These are phyloP conservation scores for Charina bottae DNA, from an alignment of 2,113 vertebrate genomes.

Conservation along the genomic window DNA sequence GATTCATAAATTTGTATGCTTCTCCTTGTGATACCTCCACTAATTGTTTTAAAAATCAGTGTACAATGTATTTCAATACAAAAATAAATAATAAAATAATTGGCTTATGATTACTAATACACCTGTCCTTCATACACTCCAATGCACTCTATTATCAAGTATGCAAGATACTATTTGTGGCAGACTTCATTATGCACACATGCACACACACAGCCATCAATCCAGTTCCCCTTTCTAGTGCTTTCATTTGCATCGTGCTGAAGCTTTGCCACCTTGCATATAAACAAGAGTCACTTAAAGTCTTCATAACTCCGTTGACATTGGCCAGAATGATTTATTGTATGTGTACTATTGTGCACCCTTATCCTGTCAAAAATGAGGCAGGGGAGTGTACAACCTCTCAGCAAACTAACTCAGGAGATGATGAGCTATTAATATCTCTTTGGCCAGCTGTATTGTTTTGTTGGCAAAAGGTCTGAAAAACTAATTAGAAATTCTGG, in stretches of 20 bases:
- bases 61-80: background rate
- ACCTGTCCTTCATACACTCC: background rate
- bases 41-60: background rate
- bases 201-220: background rate
- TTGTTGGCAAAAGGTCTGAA: slow-evolving; percentile 27
- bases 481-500: slow-evolving; percentile 41
- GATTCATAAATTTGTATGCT: background rate
- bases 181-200: background rate
- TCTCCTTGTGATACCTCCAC: background rate
- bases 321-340: slow-evolving; percentile 49
- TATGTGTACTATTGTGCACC: slow-evolving; percentile 23
- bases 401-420: slow-evolving; percentile 44
- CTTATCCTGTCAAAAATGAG: slow-evolving; percentile 6
- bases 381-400: slow-evolving; percentile 12
- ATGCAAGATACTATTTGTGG: background rate
- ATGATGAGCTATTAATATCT: slow-evolving; percentile 42
- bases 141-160: background rate
- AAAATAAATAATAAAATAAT: background rate
- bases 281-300: slow-evolving; percentile 13
- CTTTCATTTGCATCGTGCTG: background rate
- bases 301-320: slow-evolving; percentile 52
- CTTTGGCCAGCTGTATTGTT: slow-evolving; percentile 40
- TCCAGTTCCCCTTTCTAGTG: background rate
- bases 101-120: background rate
- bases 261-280: slow-evolving; percentile 32